Conservation (phyloP, 2,113 vertebrate species). For the Sphaerodactylus townsendi region DNA sequence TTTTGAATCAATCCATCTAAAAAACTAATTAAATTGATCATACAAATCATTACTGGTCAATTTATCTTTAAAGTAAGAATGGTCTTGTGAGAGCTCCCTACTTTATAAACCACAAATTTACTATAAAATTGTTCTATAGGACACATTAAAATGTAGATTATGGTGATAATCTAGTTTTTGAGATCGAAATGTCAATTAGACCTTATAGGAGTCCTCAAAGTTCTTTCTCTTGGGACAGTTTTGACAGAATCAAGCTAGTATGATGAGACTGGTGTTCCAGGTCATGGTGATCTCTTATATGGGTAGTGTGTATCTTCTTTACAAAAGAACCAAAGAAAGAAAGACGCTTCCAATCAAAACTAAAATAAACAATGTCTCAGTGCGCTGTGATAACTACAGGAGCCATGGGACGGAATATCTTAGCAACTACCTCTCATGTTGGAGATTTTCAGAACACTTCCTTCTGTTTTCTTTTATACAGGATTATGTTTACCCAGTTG, state of each 20-base stretch:
- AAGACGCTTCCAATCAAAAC: not conserved
- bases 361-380: not conserved
- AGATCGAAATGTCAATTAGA: not conserved
- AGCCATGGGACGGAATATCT: not conserved
- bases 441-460: not conserved
- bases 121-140: not conserved
- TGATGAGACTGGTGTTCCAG: not conserved
- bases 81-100: not conserved
- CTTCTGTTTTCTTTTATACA: conserved; percentile 46
- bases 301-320: not conserved
- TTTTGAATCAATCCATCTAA: not conserved
- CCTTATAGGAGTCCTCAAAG: not conserved
- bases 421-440: not conserved
- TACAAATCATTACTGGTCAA: not conserved
- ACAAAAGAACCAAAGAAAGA: not conserved
- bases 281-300: not conserved
- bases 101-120: too few relatives aligned
- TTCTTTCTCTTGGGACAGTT: not conserved
- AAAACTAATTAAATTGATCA: not conserved
- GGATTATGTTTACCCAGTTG: conserved; percentile 88
- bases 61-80: not conserved
- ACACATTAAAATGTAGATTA: not conserved
- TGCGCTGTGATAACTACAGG: not conserved
- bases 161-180: not conserved
- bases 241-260: not conserved